Conservation (phyloP, 1,140 invertebrate species). For the Drosophila bipectinata region DNA sequence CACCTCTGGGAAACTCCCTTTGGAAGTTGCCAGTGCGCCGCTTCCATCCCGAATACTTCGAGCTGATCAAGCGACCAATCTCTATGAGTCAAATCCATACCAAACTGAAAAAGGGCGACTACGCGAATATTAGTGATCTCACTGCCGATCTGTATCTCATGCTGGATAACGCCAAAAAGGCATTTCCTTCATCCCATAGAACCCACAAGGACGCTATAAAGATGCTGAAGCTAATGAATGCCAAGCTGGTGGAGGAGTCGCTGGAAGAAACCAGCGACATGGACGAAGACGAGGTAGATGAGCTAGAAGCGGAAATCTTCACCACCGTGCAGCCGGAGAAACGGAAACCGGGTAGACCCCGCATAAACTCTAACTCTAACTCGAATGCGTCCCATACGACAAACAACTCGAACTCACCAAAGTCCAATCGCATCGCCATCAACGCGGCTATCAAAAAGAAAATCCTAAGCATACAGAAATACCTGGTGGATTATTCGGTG, state of each 20-base stretch:
- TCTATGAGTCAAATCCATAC: slow-evolving; percentile 96
- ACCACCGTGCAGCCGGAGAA: slow-evolving; percentile 59
- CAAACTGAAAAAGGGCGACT: slow-evolving; percentile 94
- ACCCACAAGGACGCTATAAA: slow-evolving; percentile 90
- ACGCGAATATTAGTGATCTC: slow-evolving; percentile 94
- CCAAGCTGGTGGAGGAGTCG: slow-evolving; percentile 78
- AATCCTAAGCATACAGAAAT: slow-evolving; percentile 90
- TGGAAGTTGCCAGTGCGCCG: slow-evolving; percentile 95
- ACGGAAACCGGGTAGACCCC: slow-evolving; percentile 79
- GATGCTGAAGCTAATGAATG: slow-evolving; percentile 83
- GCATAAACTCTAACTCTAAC: slow-evolving; percentile 84
- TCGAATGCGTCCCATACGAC: slow-evolving; percentile 84
- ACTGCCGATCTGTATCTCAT: slow-evolving; percentile 98
- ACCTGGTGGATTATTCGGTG: slow-evolving; percentile 90
- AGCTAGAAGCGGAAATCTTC: slow-evolving; percentile 49
- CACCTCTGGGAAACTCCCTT: slow-evolving; percentile 94
- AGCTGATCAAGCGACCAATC: slow-evolving; percentile 97
- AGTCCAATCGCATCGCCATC: slow-evolving; percentile 75
- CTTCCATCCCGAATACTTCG: slow-evolving; percentile 98
- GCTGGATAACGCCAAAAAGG: slow-evolving; percentile 98
- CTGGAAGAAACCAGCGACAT: slow-evolving; percentile 75
- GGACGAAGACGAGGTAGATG: slow-evolving; percentile 68
- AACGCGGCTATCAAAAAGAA: slow-evolving; percentile 87
- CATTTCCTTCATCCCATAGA: slow-evolving; percentile 93
- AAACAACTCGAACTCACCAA: slow-evolving; percentile 64